Evolutionary conservation across 2,888 invertebrate species (phyloP).

Genomic region (Sussaba pulchella): DNA sequence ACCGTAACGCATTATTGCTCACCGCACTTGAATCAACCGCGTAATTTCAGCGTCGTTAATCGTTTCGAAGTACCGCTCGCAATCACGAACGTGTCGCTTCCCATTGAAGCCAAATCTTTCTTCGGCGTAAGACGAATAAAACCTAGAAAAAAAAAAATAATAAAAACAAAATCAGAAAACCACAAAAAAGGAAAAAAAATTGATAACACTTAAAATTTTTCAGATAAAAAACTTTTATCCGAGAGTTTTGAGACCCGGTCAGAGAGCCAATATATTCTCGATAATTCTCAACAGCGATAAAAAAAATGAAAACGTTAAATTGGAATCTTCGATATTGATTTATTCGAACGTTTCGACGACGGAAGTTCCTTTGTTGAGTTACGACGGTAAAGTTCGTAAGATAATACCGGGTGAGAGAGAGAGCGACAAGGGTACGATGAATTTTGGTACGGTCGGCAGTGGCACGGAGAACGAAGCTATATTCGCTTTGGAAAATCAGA

Average conservation of each 20-base stretch:
- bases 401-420: slow-evolving; percentile 81
- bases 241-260: slow-evolving; percentile 86
- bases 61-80: slow-evolving; percentile 90
- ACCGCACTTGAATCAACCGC: slow-evolving; percentile 81
- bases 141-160: neutral
- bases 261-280: slow-evolving; percentile 86
- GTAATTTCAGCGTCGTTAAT: slow-evolving; percentile 89
- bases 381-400: slow-evolving; percentile 88
- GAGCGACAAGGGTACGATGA: slow-evolving; percentile 84
- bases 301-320: slow-evolving; percentile 85
- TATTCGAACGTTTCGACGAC: slow-evolving; percentile 91
- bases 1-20: slow-evolving; percentile 85
- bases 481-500: slow-evolving; percentile 90
- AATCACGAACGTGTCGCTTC: slow-evolving; percentile 89
- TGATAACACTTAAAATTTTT: slow-evolving; percentile 69
- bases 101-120: slow-evolving; percentile 86
- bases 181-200: too few relatives aligned
- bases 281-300: slow-evolving; percentile 86
- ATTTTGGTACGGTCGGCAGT: slow-evolving; percentile 89
- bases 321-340: slow-evolving; percentile 88
- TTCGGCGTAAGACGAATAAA: slow-evolving; percentile 86
- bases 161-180: neutral
- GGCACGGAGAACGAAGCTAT: slow-evolving; percentile 89
- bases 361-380: slow-evolving; percentile 89
- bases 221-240: slow-evolving; percentile 88